These are phyloP conservation scores for Panthera leo DNA, from an alignment of 2,113 vertebrate species.

Conservation along the genomic window DNA sequence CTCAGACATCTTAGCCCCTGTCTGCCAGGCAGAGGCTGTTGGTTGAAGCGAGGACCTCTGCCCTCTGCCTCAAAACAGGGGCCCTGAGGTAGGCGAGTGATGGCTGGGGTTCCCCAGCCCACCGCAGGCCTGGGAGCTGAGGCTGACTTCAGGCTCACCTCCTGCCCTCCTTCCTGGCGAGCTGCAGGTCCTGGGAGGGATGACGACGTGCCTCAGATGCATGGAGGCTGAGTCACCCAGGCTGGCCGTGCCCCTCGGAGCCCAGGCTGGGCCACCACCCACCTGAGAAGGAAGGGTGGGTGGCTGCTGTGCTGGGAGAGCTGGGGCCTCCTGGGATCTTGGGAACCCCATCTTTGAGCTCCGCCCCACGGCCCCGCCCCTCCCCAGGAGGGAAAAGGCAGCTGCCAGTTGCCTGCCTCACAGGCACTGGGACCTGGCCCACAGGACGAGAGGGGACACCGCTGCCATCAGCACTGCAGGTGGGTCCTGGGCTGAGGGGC, in stretches of 20 bases:
- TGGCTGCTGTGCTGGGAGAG: neutral
- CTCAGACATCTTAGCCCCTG: no score
- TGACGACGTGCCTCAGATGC: neutral
- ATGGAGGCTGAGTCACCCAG: slow-evolving; percentile 26
- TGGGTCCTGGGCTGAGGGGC: slow-evolving; percentile 29
- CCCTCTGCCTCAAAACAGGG: neutral
- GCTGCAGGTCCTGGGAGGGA: neutral
- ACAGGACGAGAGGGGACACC: neutral
- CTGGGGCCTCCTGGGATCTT: neutral
- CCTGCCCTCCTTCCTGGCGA: neutral
- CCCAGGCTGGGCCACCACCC: neutral
- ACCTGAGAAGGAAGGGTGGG: slow-evolving; percentile 18
- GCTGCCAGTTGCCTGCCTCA: neutral
- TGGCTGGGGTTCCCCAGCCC: neutral
- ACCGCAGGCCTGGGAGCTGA: neutral
- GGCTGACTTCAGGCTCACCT: neutral
- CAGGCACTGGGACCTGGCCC: neutral
- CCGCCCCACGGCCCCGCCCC: slow-evolving; percentile 64
- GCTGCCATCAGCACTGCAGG: neutral
- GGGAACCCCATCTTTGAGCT: slow-evolving; percentile 39
- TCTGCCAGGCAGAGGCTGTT: neutral
- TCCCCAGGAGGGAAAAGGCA: slow-evolving; percentile 60
- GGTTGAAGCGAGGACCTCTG: neutral
- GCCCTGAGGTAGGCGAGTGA: neutral
- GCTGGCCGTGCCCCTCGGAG: neutral